Base-by-base conservation (phyloP, 2,113 vertebrate species). In the Lepus americanus region DNA sequence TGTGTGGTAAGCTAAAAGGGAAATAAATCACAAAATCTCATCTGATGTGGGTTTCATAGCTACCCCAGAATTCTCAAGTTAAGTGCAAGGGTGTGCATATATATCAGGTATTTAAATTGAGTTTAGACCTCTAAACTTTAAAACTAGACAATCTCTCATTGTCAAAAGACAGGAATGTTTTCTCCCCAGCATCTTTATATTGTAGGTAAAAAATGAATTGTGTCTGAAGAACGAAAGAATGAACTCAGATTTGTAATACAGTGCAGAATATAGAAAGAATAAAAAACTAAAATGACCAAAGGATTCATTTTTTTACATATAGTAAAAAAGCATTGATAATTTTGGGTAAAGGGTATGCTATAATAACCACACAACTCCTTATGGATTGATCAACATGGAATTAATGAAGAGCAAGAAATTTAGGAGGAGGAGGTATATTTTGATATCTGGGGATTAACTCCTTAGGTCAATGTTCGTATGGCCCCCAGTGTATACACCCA, bases 171-270 rank as follows among this genome's bases (percentile, higher is more conserved):
- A 66, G 31, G 69, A 92, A 92, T 87, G 3, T 64, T 86, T 98
- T 84, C 64, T 87, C 92, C 95, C 87, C 4, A 95, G 89, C 22
- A 19, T 92, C 10, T 61, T 89, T 61, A 13, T 53, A 9, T 70
- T 53, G 63, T 29, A 93, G 74, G 9, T 74, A 44, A 95, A 77
- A 94, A 92, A 72, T 89, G 3, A 94, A 79, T 0, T 81, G 55
- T 33, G 67, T 51, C 22, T 94, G 77, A 96, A 87, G 88, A 95
- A 89, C 27, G 87, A 79, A 90, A 53, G n/a, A 85, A 39, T 86
- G 0, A 95, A 29, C 96, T 94, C 33, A 95, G 55, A 72, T 70
- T 59, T 90, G 20, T 84, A 64, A 90, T 83, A 55, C 8, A 59
- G 44, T 23, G 64, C 7, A 77, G 22, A 70, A 66, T 29, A 31